These are phyloP conservation scores for Leuciscus idus DNA, from an alignment of 2,113 vertebrate genomes.

Conservation along the genomic window DNA sequence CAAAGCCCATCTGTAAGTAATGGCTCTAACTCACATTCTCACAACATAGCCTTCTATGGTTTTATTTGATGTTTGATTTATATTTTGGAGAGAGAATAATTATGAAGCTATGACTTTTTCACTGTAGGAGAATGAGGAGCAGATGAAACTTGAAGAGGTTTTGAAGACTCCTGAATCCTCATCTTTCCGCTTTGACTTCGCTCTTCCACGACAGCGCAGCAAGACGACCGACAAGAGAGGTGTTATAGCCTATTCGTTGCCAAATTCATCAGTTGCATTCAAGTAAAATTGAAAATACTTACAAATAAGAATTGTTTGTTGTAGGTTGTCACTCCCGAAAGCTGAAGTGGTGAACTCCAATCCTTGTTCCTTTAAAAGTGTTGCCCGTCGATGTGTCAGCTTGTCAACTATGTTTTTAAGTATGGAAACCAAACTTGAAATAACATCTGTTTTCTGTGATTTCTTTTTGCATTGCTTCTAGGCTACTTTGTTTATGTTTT, in stretches of 20 bases:
- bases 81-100: not conserved
- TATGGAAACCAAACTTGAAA: not conserved
- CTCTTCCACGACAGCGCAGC: conserved; percentile 68
- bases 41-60: no score
- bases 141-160: conserved; percentile 69
- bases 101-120: not conserved
- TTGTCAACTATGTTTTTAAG: not conserved
- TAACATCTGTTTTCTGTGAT: not conserved
- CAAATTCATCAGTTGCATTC: not conserved
- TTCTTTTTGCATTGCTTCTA: not conserved
- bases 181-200: conserved; percentile 56
- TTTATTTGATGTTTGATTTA: not conserved
- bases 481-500: not conserved
- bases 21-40: not conserved
- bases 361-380: not conserved
- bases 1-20: conserved; percentile 17
- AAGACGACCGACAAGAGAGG: conserved; percentile 63
- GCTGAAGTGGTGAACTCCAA: conserved; percentile 63
- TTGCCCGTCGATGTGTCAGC: not conserved
- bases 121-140: conserved; percentile 32
- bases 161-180: conserved; percentile 67
- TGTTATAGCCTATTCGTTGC: conserved; percentile 15
- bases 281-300: not conserved
- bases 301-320: not conserved
- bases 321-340: conserved; percentile 63